phyloP scores from a whole-genome alignment of 2,113 vertebrate genomes.

The Corythornis madagascariensis region DNA sequence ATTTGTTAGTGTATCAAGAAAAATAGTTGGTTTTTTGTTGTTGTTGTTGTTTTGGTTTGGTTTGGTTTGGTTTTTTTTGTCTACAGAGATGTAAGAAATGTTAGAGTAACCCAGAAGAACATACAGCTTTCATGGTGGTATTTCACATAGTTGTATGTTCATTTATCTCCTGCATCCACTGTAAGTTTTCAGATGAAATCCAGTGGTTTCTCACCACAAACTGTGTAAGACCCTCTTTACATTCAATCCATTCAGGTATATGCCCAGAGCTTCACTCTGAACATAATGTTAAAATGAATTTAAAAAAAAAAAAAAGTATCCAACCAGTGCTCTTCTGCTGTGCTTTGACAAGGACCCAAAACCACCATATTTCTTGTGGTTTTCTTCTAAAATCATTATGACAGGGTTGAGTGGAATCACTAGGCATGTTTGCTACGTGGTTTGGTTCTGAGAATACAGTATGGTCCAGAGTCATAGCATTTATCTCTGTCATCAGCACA shows the following conservation, averaged over 20 bases:
- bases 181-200: conserved; percentile 5
- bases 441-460: conserved; percentile 35
- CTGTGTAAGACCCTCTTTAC: not conserved
- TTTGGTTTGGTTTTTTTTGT: too few species aligned
- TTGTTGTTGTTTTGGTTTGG: too few species aligned
- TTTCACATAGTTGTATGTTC: not conserved
- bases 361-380: conserved; percentile 56
- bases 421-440: conserved; percentile 46
- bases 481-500: conserved; percentile 35
- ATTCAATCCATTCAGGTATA: conserved; percentile 5
- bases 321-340: not conserved
- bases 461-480: conserved; percentile 38
- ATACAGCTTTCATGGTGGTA: not conserved
- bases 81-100: not conserved
- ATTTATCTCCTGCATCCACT: not conserved
- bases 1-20: not conserved
- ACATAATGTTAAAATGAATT: conserved; percentile 22
- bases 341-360: conserved; percentile 52
- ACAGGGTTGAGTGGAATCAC: conserved; percentile 57
- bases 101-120: not conserved
- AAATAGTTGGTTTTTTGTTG: not conserved
- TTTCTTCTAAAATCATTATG: conserved; percentile 65
- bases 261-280: conserved; percentile 8
- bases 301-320: not conserved
- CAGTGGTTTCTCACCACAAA: conserved; percentile 12